Evolutionary conservation across 2,888 invertebrate species (phyloP).

Genomic region (Acanthosepion esculentum): DNA sequence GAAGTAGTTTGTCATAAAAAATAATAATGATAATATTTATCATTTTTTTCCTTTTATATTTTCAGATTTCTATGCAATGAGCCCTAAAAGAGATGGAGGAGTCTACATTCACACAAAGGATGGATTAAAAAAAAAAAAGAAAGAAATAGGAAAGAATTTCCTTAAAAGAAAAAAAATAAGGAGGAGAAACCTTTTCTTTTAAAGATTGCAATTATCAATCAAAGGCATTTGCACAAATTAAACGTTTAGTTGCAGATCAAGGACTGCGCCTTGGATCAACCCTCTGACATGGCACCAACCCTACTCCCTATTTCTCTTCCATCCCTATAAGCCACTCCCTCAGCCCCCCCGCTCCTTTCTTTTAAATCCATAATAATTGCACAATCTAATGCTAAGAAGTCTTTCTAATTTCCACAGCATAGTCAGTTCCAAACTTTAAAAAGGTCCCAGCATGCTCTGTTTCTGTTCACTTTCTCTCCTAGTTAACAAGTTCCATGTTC

Average conservation of each 20-base stretch:
- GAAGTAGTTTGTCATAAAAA: background rate
- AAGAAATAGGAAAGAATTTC: background rate
- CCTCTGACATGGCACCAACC: background rate
- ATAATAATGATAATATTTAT: background rate
- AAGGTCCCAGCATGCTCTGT: background rate
- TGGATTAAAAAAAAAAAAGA: background rate
- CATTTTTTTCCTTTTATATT: background rate
- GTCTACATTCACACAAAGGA: background rate
- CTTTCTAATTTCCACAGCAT: background rate
- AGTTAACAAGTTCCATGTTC: background rate
- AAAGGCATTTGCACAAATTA: slow-evolving; percentile 8
- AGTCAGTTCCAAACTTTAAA: slow-evolving; percentile 13
- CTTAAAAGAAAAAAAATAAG: background rate
- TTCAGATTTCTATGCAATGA: background rate
- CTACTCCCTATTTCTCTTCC: background rate
- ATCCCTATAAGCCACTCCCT: background rate
- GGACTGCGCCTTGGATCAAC: background rate
- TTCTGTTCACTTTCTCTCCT: background rate
- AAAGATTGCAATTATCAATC: slow-evolving; percentile 33
- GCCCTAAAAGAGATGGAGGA: background rate
- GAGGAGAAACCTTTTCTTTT: background rate
- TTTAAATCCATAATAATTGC: background rate
- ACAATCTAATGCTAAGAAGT: background rate
- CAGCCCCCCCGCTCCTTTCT: background rate
- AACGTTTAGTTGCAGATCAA: slow-evolving; percentile 17